Percentiles rank a stretch among this genome's conserved stretches.
Conservation (phyloP, 2,113 vertebrate species). For the Cinclus cinclus region DNA sequence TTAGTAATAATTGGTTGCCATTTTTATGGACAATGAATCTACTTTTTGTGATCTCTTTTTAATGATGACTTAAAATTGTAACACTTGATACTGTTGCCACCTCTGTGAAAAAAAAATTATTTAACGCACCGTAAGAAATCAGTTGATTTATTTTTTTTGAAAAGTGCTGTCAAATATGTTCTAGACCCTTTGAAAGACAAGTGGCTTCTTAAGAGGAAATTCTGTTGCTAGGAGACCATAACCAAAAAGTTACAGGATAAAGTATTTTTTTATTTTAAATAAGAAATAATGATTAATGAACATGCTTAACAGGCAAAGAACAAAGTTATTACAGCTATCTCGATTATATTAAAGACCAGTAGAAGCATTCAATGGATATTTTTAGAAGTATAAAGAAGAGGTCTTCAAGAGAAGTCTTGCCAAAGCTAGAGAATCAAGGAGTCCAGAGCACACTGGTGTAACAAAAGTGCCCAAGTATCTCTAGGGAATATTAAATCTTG, state of each 20-base stretch:
- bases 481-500: background rate
- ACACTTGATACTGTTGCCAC: background rate
- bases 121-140: slow-evolving; percentile 31
- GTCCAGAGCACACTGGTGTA: background rate
- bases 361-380: slow-evolving; percentile 6
- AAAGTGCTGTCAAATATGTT: slow-evolving; percentile 27
- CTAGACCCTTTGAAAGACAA: slow-evolving; percentile 46
- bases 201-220: slow-evolving; percentile 28
- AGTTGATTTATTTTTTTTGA: background rate
- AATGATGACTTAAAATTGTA: background rate
- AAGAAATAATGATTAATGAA: slow-evolving; percentile 56
- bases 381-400: slow-evolving; percentile 8
- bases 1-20: slow-evolving; percentile 1
- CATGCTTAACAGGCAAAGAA: slow-evolving; percentile 32
- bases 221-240: slow-evolving; percentile 54
- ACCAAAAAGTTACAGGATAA: slow-evolving; percentile 41
- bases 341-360: slow-evolving; percentile 18
- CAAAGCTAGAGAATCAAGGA: background rate
- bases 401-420: slow-evolving; percentile 18
- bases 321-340: slow-evolving; percentile 37
- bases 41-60: background rate
- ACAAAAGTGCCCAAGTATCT: background rate
- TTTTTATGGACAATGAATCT: background rate
- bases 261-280: slow-evolving; percentile 45
- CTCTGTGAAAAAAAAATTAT: background rate